phyloP scores from a whole-genome alignment of 2,113 vertebrate species.

The Colossoma macropomum region DNA sequence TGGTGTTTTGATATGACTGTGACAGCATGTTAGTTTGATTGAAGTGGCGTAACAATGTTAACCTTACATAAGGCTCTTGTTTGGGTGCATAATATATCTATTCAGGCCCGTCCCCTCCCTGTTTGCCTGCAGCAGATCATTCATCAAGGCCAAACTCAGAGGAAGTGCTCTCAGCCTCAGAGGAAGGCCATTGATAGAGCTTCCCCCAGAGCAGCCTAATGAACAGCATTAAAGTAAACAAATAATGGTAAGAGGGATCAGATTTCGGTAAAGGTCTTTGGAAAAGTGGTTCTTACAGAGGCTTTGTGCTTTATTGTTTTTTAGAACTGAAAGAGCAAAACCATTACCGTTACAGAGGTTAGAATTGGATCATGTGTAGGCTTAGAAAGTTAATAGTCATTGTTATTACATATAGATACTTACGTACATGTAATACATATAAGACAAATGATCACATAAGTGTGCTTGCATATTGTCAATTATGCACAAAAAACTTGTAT shows the following conservation, averaged over 20 bases:
- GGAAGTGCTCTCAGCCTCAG: constrained; percentile 26
- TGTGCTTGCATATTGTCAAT: too few relatives aligned
- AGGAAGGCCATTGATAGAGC: constrained; percentile 23
- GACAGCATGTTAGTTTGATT: neutral
- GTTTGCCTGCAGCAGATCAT: constrained; percentile 35
- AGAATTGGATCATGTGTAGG: too few relatives aligned
- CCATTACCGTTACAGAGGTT: too few relatives aligned
- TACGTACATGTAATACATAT: too few relatives aligned
- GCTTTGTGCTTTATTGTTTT: too few relatives aligned
- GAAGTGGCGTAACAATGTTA: constrained; percentile 1
- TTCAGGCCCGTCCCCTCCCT: constrained; percentile 7
- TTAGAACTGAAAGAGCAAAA: too few relatives aligned
- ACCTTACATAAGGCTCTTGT: constrained; percentile 15
- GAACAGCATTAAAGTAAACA: constrained; percentile 39
- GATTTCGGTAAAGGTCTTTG: neutral
- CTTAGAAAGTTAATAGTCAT: too few relatives aligned
- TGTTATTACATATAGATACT: too few relatives aligned
- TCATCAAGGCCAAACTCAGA: constrained; percentile 41
- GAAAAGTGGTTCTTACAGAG: neutral
- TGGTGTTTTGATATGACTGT: neutral
- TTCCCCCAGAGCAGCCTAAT: constrained; percentile 36
- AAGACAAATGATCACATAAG: too few relatives aligned
- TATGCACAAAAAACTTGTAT: too few relatives aligned
- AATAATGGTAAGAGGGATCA: neutral
- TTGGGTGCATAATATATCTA: constrained; percentile 22